These are phyloP conservation scores for Chelon auratus DNA, from an alignment of 2,797 vertebrate genomes.

Conservation along the genomic window DNA sequence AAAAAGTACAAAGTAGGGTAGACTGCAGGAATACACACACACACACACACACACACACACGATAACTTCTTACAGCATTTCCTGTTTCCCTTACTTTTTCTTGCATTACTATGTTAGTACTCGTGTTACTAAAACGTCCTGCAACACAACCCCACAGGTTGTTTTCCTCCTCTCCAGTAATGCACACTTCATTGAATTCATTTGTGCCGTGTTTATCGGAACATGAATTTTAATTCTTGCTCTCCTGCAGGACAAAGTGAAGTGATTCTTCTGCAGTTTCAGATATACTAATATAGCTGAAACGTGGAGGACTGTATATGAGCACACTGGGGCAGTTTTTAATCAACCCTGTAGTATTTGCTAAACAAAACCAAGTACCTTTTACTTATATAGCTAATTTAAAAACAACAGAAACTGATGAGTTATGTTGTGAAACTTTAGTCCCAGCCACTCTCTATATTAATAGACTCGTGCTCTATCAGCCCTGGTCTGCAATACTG, in stretches of 20 bases:
- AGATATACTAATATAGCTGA: no score
- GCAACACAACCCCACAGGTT: slow-evolving; percentile 32
- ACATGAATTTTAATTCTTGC: no score
- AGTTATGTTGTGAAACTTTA: background rate
- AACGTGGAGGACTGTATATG: no score
- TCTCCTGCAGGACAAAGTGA: background rate
- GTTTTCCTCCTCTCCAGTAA: slow-evolving; percentile 1
- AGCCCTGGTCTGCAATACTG: slow-evolving; percentile 23
- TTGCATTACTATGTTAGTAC: slow-evolving; percentile 4
- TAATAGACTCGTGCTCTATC: slow-evolving; percentile 3
- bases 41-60: background rate
- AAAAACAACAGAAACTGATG: no score
- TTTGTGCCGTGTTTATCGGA: no score
- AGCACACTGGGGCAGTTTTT: background rate
- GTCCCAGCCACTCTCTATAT: background rate
- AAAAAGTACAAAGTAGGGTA: slow-evolving; percentile 36
- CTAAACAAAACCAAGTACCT: no score
- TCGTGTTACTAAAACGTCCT: slow-evolving; percentile 27
- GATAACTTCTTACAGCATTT: slow-evolving; percentile 39
- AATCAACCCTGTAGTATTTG: background rate
- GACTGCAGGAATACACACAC: background rate
- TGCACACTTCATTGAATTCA: background rate
- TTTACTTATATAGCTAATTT: no score
- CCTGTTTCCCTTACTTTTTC: slow-evolving; percentile 23
- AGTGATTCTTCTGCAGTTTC: no score